A percentile compares a stretch with the other conserved stretches of the same genome.
These are phyloP conservation scores for Osedax frankpressi DNA, from an alignment of 2,888 invertebrate genomes.

Conservation along the genomic window DNA sequence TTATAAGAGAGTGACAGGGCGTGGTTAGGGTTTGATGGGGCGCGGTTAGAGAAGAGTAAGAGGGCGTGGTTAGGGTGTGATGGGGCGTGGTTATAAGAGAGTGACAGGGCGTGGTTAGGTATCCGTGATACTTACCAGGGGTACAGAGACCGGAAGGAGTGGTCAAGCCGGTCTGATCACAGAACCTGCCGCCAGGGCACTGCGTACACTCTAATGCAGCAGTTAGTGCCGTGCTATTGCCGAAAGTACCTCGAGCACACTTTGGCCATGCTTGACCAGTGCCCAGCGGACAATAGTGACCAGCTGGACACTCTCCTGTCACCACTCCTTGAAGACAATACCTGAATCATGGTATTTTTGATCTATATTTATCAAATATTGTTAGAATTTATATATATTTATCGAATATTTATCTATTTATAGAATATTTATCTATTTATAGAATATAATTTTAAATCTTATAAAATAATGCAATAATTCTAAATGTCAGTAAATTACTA, in stretches of 20 bases:
- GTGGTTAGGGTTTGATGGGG: neutral
- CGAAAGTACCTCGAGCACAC: constrained; percentile 38
- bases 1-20: neutral
- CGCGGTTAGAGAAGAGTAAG: neutral
- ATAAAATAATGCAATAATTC: no score
- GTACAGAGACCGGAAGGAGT: constrained; percentile 33
- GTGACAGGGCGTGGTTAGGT: no score
- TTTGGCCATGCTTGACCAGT: constrained; percentile 39
- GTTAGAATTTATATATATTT: neutral
- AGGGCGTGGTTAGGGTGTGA: neutral
- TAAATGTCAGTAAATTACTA: no score
- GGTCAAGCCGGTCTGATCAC: constrained; percentile 29
- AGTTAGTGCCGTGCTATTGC: constrained; percentile 34
- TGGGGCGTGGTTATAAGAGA: no score
- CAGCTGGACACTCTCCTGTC: constrained; percentile 33
- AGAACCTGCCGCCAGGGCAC: constrained; percentile 40
- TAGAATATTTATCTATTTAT: no score
- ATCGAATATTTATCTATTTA: no score
- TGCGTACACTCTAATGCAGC: constrained; percentile 32
- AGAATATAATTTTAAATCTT: no score
- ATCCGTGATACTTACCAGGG: constrained; percentile 18
- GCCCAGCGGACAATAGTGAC: constrained; percentile 38
- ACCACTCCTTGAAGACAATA: constrained; percentile 37
- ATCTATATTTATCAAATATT: neutral
- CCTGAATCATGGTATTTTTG: constrained; percentile 30